Conservation (phyloP, 92 coral and sea anemone genomes). For the Heliopora coerulea region DNA sequence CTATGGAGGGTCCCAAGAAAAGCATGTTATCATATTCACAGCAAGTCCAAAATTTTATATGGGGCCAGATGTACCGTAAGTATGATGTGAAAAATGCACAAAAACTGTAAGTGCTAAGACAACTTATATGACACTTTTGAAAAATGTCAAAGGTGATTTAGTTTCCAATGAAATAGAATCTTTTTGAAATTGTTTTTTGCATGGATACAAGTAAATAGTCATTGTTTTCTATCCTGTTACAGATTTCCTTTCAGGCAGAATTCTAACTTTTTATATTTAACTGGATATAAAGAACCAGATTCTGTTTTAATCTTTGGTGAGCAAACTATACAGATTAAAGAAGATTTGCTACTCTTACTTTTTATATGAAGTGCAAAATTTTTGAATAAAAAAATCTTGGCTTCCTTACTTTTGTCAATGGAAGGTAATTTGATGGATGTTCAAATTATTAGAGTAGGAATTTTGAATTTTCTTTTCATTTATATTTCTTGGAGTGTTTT, state of each 20-base stretch:
- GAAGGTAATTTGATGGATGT: too few species aligned
- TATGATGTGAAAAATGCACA: not conserved
- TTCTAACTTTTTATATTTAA: constrained; percentile 86
- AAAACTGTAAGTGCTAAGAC: not conserved
- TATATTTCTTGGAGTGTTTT: too few species aligned
- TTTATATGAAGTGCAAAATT: too few species aligned
- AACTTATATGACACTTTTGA: too few species aligned
- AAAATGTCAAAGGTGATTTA: too few species aligned
- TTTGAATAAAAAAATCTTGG: too few species aligned
- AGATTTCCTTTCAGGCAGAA: constrained; percentile 93
- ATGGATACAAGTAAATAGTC: not conserved
- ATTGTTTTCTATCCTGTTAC: constrained; percentile 13
- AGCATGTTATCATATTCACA: constrained; percentile 77
- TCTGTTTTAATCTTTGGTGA: constrained; percentile 84
- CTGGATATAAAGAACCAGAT: constrained; percentile 97
- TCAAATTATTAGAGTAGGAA: too few species aligned
- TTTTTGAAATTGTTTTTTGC: not conserved
- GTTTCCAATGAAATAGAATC: too few species aligned
- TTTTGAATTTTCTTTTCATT: too few species aligned
- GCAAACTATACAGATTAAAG: too few species aligned
- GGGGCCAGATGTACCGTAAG: constrained; percentile 97
- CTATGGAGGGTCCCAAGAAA: constrained; percentile 79
- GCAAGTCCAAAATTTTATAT: constrained; percentile 71
- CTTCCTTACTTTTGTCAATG: too few species aligned
- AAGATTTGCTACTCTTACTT: too few species aligned